These are phyloP conservation scores for Tragelaphus eurycerus DNA, from an alignment of 2,797 vertebrate genomes.

Conservation along the genomic window DNA sequence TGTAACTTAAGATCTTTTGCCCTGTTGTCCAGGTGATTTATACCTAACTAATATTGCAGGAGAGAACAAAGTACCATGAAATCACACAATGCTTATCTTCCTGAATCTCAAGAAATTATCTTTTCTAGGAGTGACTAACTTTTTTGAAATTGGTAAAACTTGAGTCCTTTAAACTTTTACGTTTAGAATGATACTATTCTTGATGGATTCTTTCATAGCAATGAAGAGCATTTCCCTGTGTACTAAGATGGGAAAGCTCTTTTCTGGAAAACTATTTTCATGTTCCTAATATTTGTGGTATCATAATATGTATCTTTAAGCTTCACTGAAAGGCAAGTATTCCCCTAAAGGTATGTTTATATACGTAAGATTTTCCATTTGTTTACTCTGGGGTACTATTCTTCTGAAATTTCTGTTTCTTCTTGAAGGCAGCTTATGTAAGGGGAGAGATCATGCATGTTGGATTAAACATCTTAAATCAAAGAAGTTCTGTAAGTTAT, in stretches of 20 bases:
- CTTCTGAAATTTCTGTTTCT: background rate
- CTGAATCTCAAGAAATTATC: background rate
- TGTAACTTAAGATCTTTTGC: fast-evolving
- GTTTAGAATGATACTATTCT: background rate
- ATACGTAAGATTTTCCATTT: background rate
- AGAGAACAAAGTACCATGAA: background rate
- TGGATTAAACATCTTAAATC: background rate
- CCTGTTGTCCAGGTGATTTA: background rate
- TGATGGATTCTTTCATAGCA: background rate
- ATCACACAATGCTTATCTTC: background rate
- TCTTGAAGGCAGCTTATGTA: background rate
- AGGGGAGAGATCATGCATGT: background rate
- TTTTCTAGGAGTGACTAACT: background rate
- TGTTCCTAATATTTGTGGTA: background rate
- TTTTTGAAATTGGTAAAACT: background rate
- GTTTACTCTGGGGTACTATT: background rate
- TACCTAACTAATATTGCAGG: too few species aligned
- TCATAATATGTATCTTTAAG: background rate
- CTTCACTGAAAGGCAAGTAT: background rate
- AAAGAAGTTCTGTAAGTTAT: background rate
- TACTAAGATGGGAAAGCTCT: background rate
- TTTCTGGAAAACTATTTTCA: background rate
- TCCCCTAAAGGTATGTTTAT: background rate
- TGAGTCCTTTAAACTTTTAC: background rate
- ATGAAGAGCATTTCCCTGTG: background rate